Evolutionary conservation across 1,140 invertebrate species (phyloP), one percentile per base, ranked within the genome.

Genomic region (Ostrea denselamellosa): DNA sequence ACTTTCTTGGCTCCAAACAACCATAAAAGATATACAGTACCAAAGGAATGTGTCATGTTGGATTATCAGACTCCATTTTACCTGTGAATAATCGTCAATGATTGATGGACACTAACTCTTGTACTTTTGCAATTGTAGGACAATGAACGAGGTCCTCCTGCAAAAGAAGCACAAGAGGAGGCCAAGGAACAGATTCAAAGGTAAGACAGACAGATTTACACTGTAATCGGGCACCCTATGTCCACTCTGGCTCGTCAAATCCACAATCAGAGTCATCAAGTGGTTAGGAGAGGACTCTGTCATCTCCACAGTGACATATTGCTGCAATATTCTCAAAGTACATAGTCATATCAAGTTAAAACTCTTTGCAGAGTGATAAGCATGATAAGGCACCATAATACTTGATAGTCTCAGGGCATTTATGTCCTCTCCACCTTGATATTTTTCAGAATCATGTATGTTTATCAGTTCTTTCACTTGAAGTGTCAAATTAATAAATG

Each of bases 251-350:
- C 25, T 77, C 14, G 68, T 77, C 68, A 77, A 34, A 77, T 25
- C 22, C 14, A 25, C 68, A 28, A 77, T 77, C 68, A 28, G 12
- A 28, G 22, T 77, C 22, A 77, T 77, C 22, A 34, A 77, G 68
- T 77, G 68, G 25, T 28, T 28, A 14, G 2, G 28, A 77, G 25
- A 25, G 25, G 68, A 9, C 68, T 77, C 68, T 77, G 68, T 77
- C 68, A 77, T 77, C 68, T 77, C 68, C 68, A 77, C 68, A 17
- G 68, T 77, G 68, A 77, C 68, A 77, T 77, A 77, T 77, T 77
- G 68, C 68, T 77, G 28, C 28, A 77, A 77, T 77, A 77, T 77
- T 77, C 68, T 25, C 9, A 34, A 34, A 77, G 68, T 77, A 77
- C 68, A 77, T 25, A 77, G 68, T 77, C 68, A 3, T 77, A 77